Evolutionary conservation across 1,140 invertebrate species (phyloP).

Genomic region (Drosophila navojoa): DNA sequence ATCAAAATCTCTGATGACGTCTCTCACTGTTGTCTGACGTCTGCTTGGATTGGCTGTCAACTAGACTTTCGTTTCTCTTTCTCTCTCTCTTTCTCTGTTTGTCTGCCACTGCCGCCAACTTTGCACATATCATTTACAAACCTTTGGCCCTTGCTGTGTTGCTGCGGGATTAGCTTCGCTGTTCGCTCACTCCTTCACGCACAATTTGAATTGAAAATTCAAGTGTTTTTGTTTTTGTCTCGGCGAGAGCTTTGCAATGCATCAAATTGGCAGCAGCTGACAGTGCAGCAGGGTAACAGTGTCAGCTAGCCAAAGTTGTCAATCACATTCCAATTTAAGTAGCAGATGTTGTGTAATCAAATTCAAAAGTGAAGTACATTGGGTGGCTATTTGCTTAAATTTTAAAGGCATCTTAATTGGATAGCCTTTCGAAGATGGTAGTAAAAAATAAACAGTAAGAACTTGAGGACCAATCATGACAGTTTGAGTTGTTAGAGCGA

Average conservation of each 20-base stretch:
- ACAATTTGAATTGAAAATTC: conserved; percentile 30
- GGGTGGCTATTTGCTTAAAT: neutral
- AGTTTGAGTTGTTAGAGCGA: neutral
- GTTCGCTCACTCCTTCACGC: neutral
- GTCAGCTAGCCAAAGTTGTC: conserved; percentile 5
- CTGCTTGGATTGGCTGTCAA: conserved; percentile 59
- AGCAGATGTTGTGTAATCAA: conserved; percentile 6
- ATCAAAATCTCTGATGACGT: conserved; percentile 38
- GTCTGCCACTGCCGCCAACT: neutral
- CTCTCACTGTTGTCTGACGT: conserved; percentile 34
- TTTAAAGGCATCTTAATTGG: neutral
- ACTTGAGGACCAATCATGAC: too few relatives aligned
- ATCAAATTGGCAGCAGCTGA: conserved; percentile 20
- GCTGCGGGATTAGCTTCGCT: neutral
- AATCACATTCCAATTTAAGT: conserved; percentile 2
- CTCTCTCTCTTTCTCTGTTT: neutral
- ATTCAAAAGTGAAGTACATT: neutral
- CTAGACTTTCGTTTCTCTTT: conserved; percentile 47
- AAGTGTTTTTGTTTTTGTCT: conserved; percentile 24
- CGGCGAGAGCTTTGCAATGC: conserved; percentile 4
- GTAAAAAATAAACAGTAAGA: too few relatives aligned
- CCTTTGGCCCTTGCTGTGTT: neutral
- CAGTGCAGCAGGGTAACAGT: conserved; percentile 5
- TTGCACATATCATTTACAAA: conserved; percentile 19
- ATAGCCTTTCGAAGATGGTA: too few relatives aligned